Conservation (phyloP, 2,888 invertebrate species). For the Prosopocoilus inquinatus region DNA sequence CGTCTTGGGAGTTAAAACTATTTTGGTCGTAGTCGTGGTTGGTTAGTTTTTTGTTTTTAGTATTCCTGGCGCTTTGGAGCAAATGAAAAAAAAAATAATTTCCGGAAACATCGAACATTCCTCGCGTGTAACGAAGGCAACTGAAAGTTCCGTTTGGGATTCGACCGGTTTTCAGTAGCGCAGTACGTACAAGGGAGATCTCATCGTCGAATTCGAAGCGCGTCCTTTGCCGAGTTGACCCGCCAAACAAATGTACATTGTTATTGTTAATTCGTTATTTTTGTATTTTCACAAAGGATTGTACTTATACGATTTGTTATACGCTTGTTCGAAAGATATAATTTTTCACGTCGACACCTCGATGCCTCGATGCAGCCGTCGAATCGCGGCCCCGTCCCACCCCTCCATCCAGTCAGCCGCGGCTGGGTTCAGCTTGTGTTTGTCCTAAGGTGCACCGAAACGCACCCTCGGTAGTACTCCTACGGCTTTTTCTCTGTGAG, state of each 20-base stretch:
- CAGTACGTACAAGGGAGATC: background rate
- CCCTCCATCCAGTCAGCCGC: slow-evolving; percentile 40
- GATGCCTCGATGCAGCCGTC: slow-evolving; percentile 43
- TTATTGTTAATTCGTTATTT: slow-evolving; percentile 49
- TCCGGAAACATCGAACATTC: slow-evolving; percentile 4
- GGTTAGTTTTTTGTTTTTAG: too few species aligned
- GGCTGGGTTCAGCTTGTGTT: slow-evolving; percentile 26
- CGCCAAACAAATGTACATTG: slow-evolving; percentile 34
- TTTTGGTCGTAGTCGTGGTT: too few species aligned
- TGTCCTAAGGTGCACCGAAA: background rate
- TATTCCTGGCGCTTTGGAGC: background rate
- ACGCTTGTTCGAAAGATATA: slow-evolving; percentile 44
- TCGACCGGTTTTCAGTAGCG: background rate
- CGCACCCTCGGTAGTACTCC: too few species aligned
- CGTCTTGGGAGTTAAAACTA: too few species aligned
- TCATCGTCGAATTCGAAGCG: background rate
- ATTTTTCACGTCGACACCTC: slow-evolving; percentile 47
- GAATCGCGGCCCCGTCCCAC: slow-evolving; percentile 37
- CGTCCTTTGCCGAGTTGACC: background rate
- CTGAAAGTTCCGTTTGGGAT: background rate
- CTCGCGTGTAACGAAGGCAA: background rate
- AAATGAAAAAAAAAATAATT: slow-evolving; percentile 4
- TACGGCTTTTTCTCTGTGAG: slow-evolving; percentile 18
- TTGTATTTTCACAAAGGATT: slow-evolving; percentile 42
- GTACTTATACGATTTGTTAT: slow-evolving; percentile 34